Evolutionary conservation across 1,140 invertebrate species (phyloP).

Genomic region (Procambarus clarkii): DNA sequence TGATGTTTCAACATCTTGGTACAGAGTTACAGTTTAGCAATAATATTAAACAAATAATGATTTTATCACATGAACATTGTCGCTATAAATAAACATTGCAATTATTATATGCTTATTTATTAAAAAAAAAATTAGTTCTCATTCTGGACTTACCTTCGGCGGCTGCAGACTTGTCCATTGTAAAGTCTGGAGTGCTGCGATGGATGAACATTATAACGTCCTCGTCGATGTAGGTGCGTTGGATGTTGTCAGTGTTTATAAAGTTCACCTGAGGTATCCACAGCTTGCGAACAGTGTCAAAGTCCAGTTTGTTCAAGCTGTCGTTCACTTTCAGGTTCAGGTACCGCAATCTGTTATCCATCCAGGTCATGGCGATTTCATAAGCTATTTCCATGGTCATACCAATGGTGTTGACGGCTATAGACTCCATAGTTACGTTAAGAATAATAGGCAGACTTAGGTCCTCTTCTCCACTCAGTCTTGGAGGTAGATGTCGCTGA

Average conservation of each 20-base stretch:
- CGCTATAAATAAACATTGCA: too few relatives aligned
- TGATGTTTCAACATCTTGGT: too few relatives aligned
- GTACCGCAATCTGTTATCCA: constrained; percentile 40
- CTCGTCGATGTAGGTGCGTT: constrained; percentile 40
- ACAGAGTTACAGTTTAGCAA: too few relatives aligned
- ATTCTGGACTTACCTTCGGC: constrained; percentile 24
- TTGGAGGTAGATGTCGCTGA: constrained; percentile 60
- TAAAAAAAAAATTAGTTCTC: not conserved
- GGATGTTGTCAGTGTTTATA: constrained; percentile 56
- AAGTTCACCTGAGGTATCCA: constrained; percentile 53
- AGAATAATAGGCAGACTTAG: constrained; percentile 38
- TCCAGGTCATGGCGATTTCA: constrained; percentile 49
- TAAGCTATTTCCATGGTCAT: constrained; percentile 53
- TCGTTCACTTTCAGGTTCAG: constrained; percentile 56
- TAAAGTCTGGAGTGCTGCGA: not conserved
- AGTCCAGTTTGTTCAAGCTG: constrained; percentile 42
- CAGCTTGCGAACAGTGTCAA: constrained; percentile 11
- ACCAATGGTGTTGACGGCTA: constrained; percentile 38
- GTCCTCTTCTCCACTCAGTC: constrained; percentile 28
- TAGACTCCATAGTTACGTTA: constrained; percentile 33
- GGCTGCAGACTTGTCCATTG: constrained; percentile 29
- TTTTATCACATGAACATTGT: too few relatives aligned
- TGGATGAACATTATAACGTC: constrained; percentile 42
- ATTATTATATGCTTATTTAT: not conserved
- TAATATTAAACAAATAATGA: too few relatives aligned